A percentile compares a stretch with the other conserved stretches of the same genome.
Evolutionary conservation across 2,797 vertebrate genomes (phyloP).

Genomic region (Etheostoma nigrum): DNA sequence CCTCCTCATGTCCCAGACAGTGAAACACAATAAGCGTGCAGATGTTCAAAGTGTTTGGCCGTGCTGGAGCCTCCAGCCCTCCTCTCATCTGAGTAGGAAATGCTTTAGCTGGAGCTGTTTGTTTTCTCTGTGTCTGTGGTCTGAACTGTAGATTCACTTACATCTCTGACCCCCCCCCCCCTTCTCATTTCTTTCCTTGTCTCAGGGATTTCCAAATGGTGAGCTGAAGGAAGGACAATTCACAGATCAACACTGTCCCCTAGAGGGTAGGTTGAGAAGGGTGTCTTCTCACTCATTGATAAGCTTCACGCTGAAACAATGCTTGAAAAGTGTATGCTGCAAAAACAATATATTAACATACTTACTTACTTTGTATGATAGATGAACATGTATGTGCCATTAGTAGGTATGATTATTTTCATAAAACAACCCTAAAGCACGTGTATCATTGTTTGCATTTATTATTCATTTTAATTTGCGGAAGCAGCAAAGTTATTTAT

Average conservation of each 20-base stretch:
- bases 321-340: conserved; percentile 1
- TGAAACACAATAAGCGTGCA: conserved; percentile 82
- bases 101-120: conserved; percentile 83
- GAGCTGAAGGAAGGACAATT: conserved; percentile 80
- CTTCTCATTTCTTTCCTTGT: conserved; percentile 42
- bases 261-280: conserved; percentile 84
- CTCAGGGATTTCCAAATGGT: conserved; percentile 79
- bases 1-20: conserved; percentile 75
- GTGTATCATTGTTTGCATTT: not conserved
- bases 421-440: not conserved
- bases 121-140: conserved; percentile 84
- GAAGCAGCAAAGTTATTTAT: not conserved
- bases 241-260: conserved; percentile 84
- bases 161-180: conserved; percentile 64
- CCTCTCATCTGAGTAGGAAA: conserved; percentile 82
- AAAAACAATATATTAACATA: not conserved
- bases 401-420: conserved; percentile 3
- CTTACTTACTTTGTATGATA: not conserved
- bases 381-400: not conserved
- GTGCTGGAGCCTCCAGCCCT: conserved; percentile 69
- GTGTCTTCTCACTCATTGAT: conserved; percentile 17
- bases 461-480: not conserved
- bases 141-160: conserved; percentile 82
- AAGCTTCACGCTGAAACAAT: not conserved
- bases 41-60: conserved; percentile 82